phyloP scores from a whole-genome alignment of 2,113 vertebrate species.

The Hippolais icterina region DNA sequence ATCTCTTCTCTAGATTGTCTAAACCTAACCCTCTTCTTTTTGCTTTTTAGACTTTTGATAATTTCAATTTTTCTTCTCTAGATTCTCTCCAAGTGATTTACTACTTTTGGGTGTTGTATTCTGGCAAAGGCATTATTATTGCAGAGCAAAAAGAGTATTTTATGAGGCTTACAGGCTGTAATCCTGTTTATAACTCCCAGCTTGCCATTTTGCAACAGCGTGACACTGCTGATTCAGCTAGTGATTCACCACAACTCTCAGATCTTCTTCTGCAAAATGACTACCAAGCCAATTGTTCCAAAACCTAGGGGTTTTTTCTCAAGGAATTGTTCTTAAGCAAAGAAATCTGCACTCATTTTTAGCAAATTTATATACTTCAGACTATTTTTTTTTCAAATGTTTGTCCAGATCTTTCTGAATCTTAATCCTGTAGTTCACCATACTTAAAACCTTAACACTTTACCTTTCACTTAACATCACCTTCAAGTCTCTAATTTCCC shows the following conservation, averaged over 20 bases:
- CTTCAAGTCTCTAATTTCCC: neutral
- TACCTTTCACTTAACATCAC: neutral
- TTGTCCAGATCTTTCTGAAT: neutral
- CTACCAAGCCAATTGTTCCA: conserved; percentile 46
- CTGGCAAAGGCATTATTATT: neutral
- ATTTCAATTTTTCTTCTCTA: neutral
- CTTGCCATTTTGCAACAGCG: conserved; percentile 50
- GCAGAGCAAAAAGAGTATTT: conserved; percentile 19
- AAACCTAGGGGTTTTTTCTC: neutral
- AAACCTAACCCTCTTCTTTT: neutral
- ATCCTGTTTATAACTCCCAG: conserved; percentile 37
- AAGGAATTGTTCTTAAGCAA: neutral
- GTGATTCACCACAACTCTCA: conserved; percentile 54
- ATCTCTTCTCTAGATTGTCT: neutral
- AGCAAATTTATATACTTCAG: neutral
- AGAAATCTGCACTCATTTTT: neutral
- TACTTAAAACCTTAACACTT: neutral
- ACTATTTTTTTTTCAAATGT: neutral
- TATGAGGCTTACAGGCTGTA: neutral
- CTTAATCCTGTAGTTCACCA: neutral
- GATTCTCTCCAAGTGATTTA: neutral
- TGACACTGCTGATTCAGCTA: conserved; percentile 60
- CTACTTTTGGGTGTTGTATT: neutral
- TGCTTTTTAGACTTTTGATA: neutral
- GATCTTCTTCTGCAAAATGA: conserved; percentile 31